Percentiles rank a stretch among this genome's conserved stretches.
These are phyloP conservation scores for Varanus komodoensis DNA, from an alignment of 2,113 vertebrate species.

Conservation along the genomic window DNA sequence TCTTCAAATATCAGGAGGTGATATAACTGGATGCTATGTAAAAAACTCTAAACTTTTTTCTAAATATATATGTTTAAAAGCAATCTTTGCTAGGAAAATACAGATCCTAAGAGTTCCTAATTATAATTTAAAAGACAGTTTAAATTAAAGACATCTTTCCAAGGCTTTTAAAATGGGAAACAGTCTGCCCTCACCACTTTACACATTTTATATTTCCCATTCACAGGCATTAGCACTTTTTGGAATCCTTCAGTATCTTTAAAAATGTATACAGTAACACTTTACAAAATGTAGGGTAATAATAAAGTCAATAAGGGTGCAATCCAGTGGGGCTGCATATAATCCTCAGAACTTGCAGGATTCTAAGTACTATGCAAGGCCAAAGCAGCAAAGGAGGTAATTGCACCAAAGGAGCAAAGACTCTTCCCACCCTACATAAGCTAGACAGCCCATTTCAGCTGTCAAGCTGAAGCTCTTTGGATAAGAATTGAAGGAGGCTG, in stretches of 20 bases:
- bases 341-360: no score
- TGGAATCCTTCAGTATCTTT: background rate
- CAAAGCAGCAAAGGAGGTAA: no score
- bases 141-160: background rate
- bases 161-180: background rate
- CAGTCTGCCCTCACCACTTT: background rate
- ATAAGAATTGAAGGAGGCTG: no score
- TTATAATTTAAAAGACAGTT: slow-evolving; percentile 3
- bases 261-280: background rate
- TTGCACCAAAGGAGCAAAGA: no score
- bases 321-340: no score
- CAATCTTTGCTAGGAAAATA: background rate
- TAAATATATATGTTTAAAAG: slow-evolving; percentile 1
- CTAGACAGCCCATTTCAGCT: no score
- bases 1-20: background rate
- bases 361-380: no score
- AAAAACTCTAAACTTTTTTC: background rate
- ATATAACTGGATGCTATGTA: background rate
- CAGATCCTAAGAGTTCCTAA: background rate
- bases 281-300: background rate
- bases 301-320: background rate
- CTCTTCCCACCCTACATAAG: no score
- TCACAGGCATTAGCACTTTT: background rate
- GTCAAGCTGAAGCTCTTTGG: no score
- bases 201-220: background rate